A percentile compares a stretch with the other conserved stretches of the same genome.
These are phyloP conservation scores for Drosophila parvula DNA, from an alignment of 1,140 invertebrate genomes.

Conservation along the genomic window DNA sequence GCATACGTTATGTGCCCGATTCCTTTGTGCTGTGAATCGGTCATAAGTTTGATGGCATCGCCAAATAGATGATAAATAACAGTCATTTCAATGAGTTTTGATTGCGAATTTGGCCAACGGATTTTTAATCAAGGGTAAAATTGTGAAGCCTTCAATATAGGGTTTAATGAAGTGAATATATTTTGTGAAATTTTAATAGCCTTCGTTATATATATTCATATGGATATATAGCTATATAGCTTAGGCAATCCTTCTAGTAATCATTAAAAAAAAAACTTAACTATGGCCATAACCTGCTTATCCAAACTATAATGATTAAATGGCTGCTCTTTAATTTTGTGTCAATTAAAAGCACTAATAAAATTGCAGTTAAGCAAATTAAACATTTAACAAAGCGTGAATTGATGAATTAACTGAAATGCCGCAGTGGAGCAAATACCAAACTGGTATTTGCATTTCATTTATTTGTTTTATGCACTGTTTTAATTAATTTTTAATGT, in stretches of 20 bases:
- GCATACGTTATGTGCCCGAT: conserved; percentile 28
- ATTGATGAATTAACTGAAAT: conserved; percentile 47
- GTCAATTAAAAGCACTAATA: background rate
- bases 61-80: conserved; percentile 25
- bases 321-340: background rate
- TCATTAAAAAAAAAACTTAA: too few relatives aligned
- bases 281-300: too few relatives aligned
- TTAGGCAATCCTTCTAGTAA: too few relatives aligned
- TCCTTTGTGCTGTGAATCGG: conserved; percentile 7
- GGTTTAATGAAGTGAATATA: background rate
- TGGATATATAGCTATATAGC: too few relatives aligned
- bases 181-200: background rate
- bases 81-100: conserved; percentile 15
- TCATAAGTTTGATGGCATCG: conserved; percentile 34
- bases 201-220: background rate
- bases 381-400: conserved; percentile 54
- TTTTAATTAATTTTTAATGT: conserved; percentile 51
- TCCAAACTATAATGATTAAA: too few relatives aligned
- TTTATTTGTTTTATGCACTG: conserved; percentile 19
- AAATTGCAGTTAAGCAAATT: conserved; percentile 33
- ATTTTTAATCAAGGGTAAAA: background rate
- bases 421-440: conserved; percentile 17
- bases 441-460: conserved; percentile 24
- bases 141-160: too few relatives aligned
- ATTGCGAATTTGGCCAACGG: background rate